Evolutionary conservation across 2,113 vertebrate species (phyloP).

Genomic region (Craseonycteris thonglongyai): DNA sequence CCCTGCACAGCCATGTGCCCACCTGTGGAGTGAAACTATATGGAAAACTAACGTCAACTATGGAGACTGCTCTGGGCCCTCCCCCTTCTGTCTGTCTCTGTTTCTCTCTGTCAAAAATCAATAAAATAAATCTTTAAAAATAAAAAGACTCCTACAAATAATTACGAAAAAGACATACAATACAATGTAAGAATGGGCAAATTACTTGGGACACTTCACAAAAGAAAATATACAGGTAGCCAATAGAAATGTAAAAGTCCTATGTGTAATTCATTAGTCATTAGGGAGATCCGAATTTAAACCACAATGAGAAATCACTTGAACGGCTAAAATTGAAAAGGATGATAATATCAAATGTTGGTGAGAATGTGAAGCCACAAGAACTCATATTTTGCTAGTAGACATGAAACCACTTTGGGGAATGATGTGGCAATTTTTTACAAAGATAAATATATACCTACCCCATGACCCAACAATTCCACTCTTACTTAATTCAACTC

Average conservation of each 20-base stretch:
- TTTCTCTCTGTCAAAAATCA: too few relatives aligned
- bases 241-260: background rate
- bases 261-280: background rate
- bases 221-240: background rate
- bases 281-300: background rate
- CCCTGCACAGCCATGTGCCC: too few relatives aligned
- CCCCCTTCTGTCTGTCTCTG: too few relatives aligned
- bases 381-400: background rate
- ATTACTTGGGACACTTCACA: background rate
- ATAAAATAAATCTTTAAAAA: too few relatives aligned
- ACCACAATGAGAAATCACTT: background rate
- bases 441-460: background rate
- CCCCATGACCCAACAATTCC: background rate
- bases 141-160: background rate
- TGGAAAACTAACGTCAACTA: too few relatives aligned
- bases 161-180: background rate
- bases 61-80: too few relatives aligned
- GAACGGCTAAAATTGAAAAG: background rate
- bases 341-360: background rate
- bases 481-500: background rate
- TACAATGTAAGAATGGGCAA: background rate
- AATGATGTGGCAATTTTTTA: background rate
- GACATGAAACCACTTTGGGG: background rate
- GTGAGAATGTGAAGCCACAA: background rate
- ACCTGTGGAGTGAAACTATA: too few relatives aligned